Evolutionary conservation across 1,140 invertebrate species (phyloP).

Genomic region (Bombus confusus): DNA sequence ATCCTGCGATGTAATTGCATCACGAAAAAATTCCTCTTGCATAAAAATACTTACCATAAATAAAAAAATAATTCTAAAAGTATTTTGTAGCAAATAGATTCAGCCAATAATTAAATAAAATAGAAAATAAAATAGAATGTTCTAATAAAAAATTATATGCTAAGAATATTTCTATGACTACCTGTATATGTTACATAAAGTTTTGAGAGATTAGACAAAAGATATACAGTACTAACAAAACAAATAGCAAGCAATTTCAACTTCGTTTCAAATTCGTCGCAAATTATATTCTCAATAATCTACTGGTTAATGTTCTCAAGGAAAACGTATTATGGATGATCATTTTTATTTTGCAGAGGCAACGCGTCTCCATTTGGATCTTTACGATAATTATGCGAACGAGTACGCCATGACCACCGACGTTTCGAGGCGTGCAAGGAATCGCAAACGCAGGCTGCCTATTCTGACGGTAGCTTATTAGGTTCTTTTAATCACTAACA

Average conservation of each 20-base stretch:
- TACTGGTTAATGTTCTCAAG: not conserved
- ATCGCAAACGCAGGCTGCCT: conserved; percentile 26
- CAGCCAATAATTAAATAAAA: too few species aligned
- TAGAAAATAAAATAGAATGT: too few species aligned
- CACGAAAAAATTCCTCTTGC: not conserved
- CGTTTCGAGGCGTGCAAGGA: conserved; percentile 34
- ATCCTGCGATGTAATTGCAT: not conserved
- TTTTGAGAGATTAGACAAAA: too few species aligned
- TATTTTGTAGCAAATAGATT: too few species aligned
- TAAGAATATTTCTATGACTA: too few species aligned
- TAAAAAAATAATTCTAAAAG: too few species aligned
- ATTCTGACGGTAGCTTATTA: conserved; percentile 79
- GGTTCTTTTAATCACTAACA: conserved; percentile 78
- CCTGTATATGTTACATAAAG: too few species aligned
- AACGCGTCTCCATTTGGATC: not conserved
- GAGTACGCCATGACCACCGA: conserved; percentile 47
- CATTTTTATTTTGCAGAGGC: not conserved
- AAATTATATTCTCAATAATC: not conserved
- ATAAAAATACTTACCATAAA: not conserved
- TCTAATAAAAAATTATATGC: too few species aligned
- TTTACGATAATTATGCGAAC: conserved; percentile 55
- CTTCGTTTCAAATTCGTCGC: too few species aligned
- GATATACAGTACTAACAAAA: too few species aligned
- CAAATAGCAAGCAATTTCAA: too few species aligned
- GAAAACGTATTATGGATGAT: not conserved